Conservation (phyloP, 2,113 vertebrate genomes). For the Okapia johnstoni region DNA sequence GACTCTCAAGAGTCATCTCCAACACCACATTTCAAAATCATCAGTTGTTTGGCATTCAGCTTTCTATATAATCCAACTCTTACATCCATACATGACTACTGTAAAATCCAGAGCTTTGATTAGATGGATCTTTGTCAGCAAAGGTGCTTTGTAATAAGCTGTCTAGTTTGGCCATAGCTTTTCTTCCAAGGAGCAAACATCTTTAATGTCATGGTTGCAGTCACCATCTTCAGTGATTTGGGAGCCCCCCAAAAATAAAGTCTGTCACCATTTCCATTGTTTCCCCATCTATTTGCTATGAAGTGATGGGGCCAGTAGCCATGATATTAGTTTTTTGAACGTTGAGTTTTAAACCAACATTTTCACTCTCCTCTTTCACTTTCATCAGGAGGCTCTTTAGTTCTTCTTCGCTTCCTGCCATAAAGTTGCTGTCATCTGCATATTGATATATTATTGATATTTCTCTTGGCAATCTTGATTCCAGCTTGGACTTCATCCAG, state of each 20-base stretch:
- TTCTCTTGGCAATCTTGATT: not conserved
- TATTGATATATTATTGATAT: not conserved
- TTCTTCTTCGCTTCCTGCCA: not conserved
- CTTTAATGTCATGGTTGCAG: not conserved
- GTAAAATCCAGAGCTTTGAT: not conserved
- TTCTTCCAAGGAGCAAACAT: not conserved
- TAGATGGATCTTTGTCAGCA: not conserved
- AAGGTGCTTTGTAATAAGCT: not conserved
- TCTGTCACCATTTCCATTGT: not conserved
- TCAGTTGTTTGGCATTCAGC: not conserved
- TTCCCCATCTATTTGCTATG: not conserved
- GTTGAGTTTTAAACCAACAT: not conserved
- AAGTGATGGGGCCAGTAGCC: not conserved
- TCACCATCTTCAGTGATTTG: not conserved
- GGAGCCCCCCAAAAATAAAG: not conserved
- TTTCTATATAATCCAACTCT: not conserved
- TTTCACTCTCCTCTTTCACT: not conserved
- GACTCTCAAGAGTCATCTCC: not conserved
- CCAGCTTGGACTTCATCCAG: not conserved
- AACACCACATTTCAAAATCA: not conserved
- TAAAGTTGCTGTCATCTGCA: not conserved
- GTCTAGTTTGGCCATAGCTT: not conserved
- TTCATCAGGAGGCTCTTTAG: not conserved
- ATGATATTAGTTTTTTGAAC: not conserved
- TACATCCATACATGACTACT: not conserved